A percentile compares a stretch with the other conserved stretches of the same genome.
phyloP scores from a whole-genome alignment of 2,797 vertebrate genomes.

The Muscicapa comitata region DNA sequence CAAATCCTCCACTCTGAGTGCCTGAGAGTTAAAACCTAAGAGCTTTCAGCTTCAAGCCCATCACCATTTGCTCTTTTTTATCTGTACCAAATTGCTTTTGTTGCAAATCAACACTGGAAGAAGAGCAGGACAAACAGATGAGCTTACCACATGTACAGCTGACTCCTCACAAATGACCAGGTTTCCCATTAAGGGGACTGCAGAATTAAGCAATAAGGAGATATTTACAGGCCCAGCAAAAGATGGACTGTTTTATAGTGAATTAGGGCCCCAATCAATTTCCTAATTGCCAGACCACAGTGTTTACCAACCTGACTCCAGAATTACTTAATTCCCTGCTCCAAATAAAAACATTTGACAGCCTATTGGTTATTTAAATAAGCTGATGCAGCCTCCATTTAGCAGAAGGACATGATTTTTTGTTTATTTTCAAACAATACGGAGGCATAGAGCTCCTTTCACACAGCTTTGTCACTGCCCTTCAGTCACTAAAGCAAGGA shows the following conservation, averaged over 20 bases:
- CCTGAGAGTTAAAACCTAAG: constrained; percentile 30
- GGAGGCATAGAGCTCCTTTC: not conserved
- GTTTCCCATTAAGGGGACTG: not conserved
- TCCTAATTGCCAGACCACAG: not conserved
- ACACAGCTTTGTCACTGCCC: not conserved
- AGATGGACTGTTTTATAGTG: not conserved
- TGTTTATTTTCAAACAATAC: not conserved
- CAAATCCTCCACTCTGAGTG: constrained; percentile 17
- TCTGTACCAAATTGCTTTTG: not conserved
- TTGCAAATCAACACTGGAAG: not conserved
- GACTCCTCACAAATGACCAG: constrained; percentile 7
- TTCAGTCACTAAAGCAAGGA: not conserved
- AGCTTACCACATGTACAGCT: not conserved
- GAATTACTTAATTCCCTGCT: not conserved
- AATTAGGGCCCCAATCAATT: not conserved
- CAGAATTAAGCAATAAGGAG: constrained; percentile 22
- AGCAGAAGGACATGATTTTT: not conserved
- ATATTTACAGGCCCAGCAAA: constrained; percentile 26
- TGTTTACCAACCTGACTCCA: constrained; percentile 36
- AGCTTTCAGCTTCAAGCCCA: not conserved
- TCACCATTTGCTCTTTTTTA: not conserved
- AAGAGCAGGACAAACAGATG: not conserved
- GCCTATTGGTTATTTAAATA: not conserved
- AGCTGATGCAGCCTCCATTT: not conserved
- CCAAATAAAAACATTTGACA: constrained; percentile 9